A percentile compares a stretch with the other conserved stretches of the same genome.
These are phyloP conservation scores for Caenorhabditis angaria DNA, from an alignment of 2,888 invertebrate genomes.

Conservation along the genomic window DNA sequence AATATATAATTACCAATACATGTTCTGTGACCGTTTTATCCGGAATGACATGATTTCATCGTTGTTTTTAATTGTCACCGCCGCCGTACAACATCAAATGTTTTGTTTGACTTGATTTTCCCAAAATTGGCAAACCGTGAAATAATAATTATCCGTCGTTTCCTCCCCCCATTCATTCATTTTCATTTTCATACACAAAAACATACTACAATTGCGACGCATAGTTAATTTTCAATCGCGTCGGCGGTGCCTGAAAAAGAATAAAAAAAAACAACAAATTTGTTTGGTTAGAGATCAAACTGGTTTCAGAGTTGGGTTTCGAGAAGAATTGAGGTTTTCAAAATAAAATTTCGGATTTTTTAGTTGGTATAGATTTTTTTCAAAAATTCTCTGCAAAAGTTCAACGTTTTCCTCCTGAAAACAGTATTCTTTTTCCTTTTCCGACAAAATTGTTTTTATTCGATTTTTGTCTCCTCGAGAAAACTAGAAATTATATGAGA, in stretches of 20 bases:
- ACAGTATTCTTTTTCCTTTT: no score
- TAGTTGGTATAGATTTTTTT: no score
- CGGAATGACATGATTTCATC: conserved; percentile 1
- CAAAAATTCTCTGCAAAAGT: no score
- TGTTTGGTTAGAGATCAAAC: background rate
- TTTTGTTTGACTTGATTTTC: conserved; percentile 1
- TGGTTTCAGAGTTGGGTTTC: background rate
- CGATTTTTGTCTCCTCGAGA: no score
- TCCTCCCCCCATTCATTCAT: background rate
- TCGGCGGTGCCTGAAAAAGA: background rate
- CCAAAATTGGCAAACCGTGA: conserved; percentile 1
- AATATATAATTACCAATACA: background rate
- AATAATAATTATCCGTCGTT: background rate
- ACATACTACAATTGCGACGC: background rate
- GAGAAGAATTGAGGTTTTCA: no score
- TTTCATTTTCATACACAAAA: background rate
- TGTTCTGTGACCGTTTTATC: conserved; percentile 2
- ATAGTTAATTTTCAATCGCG: background rate
- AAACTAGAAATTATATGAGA: no score
- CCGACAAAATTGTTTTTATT: no score
- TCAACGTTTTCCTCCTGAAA: no score
- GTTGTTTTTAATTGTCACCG: background rate
- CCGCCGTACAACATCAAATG: background rate
- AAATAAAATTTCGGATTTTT: no score
- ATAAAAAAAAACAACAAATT: background rate